Base-by-base conservation (phyloP, 2,888 invertebrate species). In the Scaptomyza caliginosa region DNA sequence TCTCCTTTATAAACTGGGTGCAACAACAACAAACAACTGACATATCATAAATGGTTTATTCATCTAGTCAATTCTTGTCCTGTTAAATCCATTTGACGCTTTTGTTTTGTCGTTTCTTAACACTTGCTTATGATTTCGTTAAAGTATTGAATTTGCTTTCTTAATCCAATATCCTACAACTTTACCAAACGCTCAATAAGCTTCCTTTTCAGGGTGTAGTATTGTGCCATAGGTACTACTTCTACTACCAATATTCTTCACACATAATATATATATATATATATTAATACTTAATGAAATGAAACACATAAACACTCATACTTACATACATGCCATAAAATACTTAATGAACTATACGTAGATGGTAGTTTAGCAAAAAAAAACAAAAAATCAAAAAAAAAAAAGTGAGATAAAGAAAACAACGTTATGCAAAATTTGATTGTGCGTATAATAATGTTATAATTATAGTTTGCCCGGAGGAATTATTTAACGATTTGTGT, bases 401-500 rank as follows among this genome's bases (percentile, higher is more conserved):
- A 19, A 49, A 32, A 52, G 45, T n/a, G n/a, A 42, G 19, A 16
- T 45, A 49, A 43, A 5, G 26, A 43, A 26, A 66, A 50, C 1
- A 45, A 28, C 40, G 38, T 52, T 36, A 59, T 67, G 63, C 64
- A 24, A 80, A 76, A 77, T 77, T 81, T 67, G 46, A 72, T 77
- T 77, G 62, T 74, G 57, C 70, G 48, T 80, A 74, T 74, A 71
- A 82, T 28, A 46, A 82, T 28, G 21, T 71, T 77, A 80, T 82
- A 76, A 79, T 88, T 88, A 87, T 86, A 96, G 98, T 97, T 79
- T 98, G 98, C 92, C 97, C 97, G 80, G 98, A 98, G 94, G 98
- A 98, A 93, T 93, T 98, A 91, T 98, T 98, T 94, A 98, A 98
- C 94, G 97, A 97, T 93, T 93, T 98, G 92, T 98, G 97, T 95